Percentiles rank a stretch among this genome's conserved stretches.
phyloP scores from a whole-genome alignment of 2,113 vertebrate genomes.

The cat (Felis catus) region DNA sequence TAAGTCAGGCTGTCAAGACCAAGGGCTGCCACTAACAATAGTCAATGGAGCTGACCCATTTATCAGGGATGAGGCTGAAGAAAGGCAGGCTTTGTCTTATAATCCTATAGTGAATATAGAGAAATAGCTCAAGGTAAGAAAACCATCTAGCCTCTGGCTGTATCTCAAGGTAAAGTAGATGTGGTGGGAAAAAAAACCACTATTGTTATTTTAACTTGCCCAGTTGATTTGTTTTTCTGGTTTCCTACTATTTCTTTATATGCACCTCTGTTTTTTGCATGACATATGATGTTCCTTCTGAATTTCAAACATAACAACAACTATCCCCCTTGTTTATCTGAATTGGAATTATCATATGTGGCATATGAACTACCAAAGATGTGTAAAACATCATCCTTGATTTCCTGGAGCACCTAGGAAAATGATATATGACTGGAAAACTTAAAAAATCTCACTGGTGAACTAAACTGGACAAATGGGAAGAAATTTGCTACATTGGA shows the following conservation, averaged over 20 bases:
- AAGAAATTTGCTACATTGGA: constrained; percentile 7
- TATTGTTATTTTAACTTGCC: constrained; percentile 13
- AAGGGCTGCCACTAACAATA: constrained; percentile 80
- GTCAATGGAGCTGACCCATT: constrained; percentile 70
- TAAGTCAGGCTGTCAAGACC: constrained; percentile 81
- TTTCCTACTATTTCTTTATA: not conserved
- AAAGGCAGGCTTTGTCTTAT: constrained; percentile 76
- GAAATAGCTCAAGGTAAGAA: constrained; percentile 61
- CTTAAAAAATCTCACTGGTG: not conserved
- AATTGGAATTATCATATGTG: not conserved
- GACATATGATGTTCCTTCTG: not conserved
- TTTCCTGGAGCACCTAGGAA: not conserved
- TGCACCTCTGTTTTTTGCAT: not conserved
- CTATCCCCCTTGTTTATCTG: not conserved
- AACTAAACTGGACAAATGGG: not conserved
- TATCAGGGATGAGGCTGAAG: constrained; percentile 80
- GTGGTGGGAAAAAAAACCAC: not conserved
- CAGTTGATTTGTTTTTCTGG: not conserved
- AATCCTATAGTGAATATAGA: constrained; percentile 81
- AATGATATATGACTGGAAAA: constrained; percentile 7
- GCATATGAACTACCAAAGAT: not conserved
- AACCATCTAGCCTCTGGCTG: constrained; percentile 45
- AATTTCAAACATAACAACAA: constrained; percentile 25
- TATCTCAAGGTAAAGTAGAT: constrained; percentile 4
- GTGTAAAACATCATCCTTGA: not conserved